Evolutionary conservation across 2,113 vertebrate species (phyloP).

Genomic region (Xenotilapia leptura): DNA sequence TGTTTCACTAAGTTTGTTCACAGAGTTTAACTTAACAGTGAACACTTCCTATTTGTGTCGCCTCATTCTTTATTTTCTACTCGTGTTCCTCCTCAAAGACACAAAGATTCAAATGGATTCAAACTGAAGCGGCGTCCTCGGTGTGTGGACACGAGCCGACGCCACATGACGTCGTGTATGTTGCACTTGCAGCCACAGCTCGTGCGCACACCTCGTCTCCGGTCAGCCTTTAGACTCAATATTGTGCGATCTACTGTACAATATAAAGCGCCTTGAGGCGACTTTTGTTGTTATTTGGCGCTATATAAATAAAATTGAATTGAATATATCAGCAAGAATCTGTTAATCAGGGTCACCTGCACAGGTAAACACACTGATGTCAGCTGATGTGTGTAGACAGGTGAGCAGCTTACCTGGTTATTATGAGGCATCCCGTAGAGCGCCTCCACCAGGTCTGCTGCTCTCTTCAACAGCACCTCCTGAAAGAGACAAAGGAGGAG

Average conservation of each 20-base stretch:
- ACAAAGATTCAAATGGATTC: not conserved
- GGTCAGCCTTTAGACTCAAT: not conserved
- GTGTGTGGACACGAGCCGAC: not conserved
- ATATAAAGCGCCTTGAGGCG: not conserved
- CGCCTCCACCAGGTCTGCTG: constrained; percentile 93
- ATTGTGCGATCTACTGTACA: not conserved
- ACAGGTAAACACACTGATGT: not conserved
- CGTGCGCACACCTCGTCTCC: not conserved
- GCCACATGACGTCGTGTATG: not conserved
- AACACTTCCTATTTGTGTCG: not conserved
- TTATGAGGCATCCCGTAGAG: constrained; percentile 96
- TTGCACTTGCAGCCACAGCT: not conserved
- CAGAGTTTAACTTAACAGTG: not conserved
- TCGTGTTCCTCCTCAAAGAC: not conserved
- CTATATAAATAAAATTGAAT: not conserved
- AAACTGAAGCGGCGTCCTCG: not conserved
- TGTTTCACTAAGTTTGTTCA: not conserved
- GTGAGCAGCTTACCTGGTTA: constrained; percentile 83
- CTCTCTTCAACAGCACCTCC: constrained; percentile 96
- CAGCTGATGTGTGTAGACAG: not conserved
- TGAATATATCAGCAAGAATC: not conserved
- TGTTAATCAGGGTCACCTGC: not conserved
- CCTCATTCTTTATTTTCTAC: not conserved
- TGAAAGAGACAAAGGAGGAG: constrained; percentile 28
- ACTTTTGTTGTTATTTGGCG: not conserved